Evolutionary conservation across 2,113 vertebrate genomes (phyloP), one percentile per base, ranked within the genome.

Genomic region (Astur gentilis): DNA sequence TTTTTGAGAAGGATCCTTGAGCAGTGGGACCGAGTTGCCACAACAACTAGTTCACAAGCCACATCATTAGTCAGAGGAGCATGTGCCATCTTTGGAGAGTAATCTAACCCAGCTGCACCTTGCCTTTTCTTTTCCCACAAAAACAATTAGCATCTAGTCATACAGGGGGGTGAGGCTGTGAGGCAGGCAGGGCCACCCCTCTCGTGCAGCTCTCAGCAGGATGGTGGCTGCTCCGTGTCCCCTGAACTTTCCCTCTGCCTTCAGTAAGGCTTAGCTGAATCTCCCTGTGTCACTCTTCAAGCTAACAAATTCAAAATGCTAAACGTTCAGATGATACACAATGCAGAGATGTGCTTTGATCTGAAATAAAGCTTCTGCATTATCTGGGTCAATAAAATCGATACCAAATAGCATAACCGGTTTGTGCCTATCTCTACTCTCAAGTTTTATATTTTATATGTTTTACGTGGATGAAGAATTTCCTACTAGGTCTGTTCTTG

Each of bases 211-310:
- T 58, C 72, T 54, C 1, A 1, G 40, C 38, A 49, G 32, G 31
- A 31, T 4, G 15, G 71, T 26, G 31, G 25, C 84, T 29, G 64
- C 18, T 54, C 52, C 0, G 0, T 4, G 13, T 49, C 18, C 27
- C 44, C 65, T 0, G 2, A 57, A 44, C 25, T 70, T 52, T 19
- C 14, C 44, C 54, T 80, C 19, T n/a, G 18, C 77, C 82, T 52
- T 66, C 76, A 64, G 26, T 6, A 36, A 58, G 64, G 34, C 25
- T 79, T 14, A 16, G 38, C n/a, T 62, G 9, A 52, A 77, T 16
- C 19, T 47, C 19, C 12, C 36, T 3, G 1, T 3, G 10, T 14
- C 45, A 11, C 22, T n/a, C 62, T 73, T 42, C 57, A 70, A 69
- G 45, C 17, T 17, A 64, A 36, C 20, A 80, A 57, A 82, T 71